Evolutionary conservation across 1,140 invertebrate genomes (phyloP).

Genomic region (Parapsyche elsis): DNA sequence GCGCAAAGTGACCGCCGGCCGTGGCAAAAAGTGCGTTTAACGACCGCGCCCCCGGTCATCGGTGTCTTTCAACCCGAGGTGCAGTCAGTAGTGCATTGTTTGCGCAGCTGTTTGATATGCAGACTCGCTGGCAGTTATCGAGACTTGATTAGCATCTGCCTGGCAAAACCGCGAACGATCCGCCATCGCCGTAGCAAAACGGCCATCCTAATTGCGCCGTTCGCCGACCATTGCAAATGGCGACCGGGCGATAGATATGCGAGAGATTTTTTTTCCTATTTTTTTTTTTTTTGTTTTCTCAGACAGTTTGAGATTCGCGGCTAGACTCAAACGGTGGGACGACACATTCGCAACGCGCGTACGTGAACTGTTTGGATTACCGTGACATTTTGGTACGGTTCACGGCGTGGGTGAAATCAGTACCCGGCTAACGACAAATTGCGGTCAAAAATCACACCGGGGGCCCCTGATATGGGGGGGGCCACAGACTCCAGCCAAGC

Average conservation of each 20-base stretch:
- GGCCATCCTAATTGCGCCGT: no score
- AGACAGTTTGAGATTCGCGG: no score
- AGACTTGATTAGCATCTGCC: no score
- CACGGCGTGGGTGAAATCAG: constrained; percentile 11
- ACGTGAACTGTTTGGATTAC: constrained; percentile 9
- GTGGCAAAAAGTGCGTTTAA: constrained; percentile 12
- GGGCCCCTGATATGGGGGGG: constrained; percentile 9
- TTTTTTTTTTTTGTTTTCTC: no score
- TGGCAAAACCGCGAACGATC: background rate
- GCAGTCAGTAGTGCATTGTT: constrained; percentile 13
- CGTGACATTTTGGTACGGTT: constrained; percentile 9
- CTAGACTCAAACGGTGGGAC: background rate
- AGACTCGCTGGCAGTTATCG: background rate
- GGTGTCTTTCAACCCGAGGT: constrained; percentile 4
- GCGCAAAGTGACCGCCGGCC: background rate
- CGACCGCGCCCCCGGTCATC: constrained; percentile 18
- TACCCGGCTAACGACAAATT: constrained; percentile 44
- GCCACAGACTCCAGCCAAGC: constrained; percentile 36
- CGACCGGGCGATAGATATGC: no score
- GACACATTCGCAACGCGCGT: constrained; percentile 3
- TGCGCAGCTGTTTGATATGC: constrained; percentile 29
- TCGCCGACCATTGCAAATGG: no score
- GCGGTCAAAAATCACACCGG: constrained; percentile 49
- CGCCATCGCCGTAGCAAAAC: background rate
- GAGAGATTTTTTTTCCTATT: no score